Percentiles rank a stretch among this genome's conserved stretches.
Evolutionary conservation across 2,888 invertebrate species (phyloP).

Genomic region (Cremastinae sp.): DNA sequence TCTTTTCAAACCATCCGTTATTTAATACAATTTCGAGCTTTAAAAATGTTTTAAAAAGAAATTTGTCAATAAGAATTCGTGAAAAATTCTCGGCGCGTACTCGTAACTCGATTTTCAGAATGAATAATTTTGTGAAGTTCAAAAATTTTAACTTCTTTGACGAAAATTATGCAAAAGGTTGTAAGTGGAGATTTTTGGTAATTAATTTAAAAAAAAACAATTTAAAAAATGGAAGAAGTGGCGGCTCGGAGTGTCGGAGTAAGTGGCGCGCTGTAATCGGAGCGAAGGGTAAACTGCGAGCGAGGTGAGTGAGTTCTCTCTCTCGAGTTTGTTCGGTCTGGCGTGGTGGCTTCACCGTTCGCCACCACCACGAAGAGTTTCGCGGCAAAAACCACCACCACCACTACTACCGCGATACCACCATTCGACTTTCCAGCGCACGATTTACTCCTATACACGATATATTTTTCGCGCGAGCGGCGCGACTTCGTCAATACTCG

Average conservation of each 20-base stretch:
- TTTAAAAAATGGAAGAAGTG: conserved; percentile 18
- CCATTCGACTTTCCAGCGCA: conserved; percentile 35
- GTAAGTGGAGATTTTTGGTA: no score
- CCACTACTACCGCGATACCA: conserved; percentile 1
- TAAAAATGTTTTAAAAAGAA: no score
- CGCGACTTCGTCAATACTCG: no score
- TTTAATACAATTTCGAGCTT: no score
- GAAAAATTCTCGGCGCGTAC: no score
- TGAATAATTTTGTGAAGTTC: no score
- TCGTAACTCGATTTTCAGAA: no score
- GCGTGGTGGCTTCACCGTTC: conserved; percentile 58
- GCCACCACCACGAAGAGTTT: conserved; percentile 57
- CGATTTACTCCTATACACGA: neutral
- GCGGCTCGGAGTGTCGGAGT: neutral
- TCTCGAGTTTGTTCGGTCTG: conserved; percentile 44
- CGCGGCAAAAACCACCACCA: conserved; percentile 26
- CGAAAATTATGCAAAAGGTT: no score
- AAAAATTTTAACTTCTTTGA: no score
- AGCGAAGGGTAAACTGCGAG: conserved; percentile 71
- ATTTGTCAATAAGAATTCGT: no score
- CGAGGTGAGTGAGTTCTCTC: conserved; percentile 68
- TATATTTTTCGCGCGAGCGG: conserved; percentile 18
- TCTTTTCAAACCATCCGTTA: neutral
- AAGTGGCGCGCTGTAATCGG: conserved; percentile 60
- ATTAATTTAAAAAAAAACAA: neutral